Evolutionary conservation across 2,888 invertebrate genomes (phyloP), one percentile per base, ranked within the genome.

Genomic region (Pristionchus japonicus): DNA sequence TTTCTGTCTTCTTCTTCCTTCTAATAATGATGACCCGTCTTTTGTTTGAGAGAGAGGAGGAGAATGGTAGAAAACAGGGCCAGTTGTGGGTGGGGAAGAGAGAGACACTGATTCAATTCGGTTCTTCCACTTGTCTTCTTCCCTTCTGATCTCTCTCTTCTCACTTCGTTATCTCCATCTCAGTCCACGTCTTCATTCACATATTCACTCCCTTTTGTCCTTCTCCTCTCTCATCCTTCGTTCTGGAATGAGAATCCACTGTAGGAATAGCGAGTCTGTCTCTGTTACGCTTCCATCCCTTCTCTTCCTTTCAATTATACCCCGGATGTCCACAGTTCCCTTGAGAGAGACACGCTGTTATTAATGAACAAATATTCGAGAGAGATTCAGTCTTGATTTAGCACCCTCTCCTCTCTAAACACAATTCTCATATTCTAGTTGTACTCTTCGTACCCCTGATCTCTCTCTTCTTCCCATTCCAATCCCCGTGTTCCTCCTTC

Each of bases 21-120:
- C 74, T 40, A 74, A 74, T 74, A 37, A 74, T 74, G 74, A 74
- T 74, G 74, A 40, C 74, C 40, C 74, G 40, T 31, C 34, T 67
- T 34, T 74, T 74, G 74, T 74, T 23, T 40, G 9, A 11, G 40
- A 3, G 23, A 40, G 40, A 40, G 23, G 23, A 40, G 40, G 74
- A 23, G 74, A 37, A 74, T 40, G 74, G 74, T 74, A 40, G 40
- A 74, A 40, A 74, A 67, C 67, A 67, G 34, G 67, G 67, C 31
- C 34, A 34, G 67, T 31, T 31, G 67, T 67, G 74, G 70, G 37
- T 74, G 74, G 17, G 7, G 64, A 64, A 31, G 74, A 37, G 40
- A n/a, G n/a, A 2, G 74, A 40, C 74, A 74, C 74, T 74, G 74
- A 74, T 74, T 74, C 37, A 20, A 74, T 74, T 74, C 74, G 23